phyloP scores from a whole-genome alignment of 2,797 vertebrate genomes.

The Sciurus carolinensis region DNA sequence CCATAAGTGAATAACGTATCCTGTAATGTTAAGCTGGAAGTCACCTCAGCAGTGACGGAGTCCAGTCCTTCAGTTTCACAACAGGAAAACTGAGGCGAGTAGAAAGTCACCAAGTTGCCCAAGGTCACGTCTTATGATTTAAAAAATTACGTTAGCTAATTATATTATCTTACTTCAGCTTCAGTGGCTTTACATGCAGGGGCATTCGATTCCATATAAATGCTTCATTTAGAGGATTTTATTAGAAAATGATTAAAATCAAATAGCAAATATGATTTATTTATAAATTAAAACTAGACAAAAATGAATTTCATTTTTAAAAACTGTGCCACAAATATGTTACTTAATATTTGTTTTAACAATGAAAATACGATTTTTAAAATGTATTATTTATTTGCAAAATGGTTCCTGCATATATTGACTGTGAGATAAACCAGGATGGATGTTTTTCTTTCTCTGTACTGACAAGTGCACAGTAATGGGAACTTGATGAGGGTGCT shows the following conservation, averaged over 20 bases:
- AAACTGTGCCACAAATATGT: constrained; percentile 25
- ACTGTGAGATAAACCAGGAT: not conserved
- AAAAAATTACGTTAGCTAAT: not conserved
- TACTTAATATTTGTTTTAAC: not conserved
- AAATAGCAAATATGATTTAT: not conserved
- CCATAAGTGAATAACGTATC: not conserved
- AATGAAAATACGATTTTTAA: not conserved
- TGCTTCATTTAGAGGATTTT: constrained; percentile 38
- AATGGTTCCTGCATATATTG: not conserved
- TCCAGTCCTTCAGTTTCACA: not conserved
- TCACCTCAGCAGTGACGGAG: not conserved
- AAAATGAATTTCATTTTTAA: constrained; percentile 35
- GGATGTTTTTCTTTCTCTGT: not conserved
- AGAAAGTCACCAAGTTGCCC: constrained; percentile 31
- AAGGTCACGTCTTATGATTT: constrained; percentile 47
- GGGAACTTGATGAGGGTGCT: not conserved
- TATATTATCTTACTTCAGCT: not conserved
- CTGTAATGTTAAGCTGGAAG: not conserved
- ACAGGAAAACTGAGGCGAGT: constrained; percentile 6
- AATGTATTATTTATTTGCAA: constrained; percentile 11
- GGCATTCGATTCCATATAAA: not conserved
- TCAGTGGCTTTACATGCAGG: not conserved
- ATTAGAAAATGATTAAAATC: constrained; percentile 6
- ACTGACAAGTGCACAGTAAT: not conserved
- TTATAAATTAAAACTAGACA: not conserved